A percentile compares a stretch with the other conserved stretches of the same genome.
Conservation (phyloP, 2,888 invertebrate species). For the Argyresthia albistria region DNA sequence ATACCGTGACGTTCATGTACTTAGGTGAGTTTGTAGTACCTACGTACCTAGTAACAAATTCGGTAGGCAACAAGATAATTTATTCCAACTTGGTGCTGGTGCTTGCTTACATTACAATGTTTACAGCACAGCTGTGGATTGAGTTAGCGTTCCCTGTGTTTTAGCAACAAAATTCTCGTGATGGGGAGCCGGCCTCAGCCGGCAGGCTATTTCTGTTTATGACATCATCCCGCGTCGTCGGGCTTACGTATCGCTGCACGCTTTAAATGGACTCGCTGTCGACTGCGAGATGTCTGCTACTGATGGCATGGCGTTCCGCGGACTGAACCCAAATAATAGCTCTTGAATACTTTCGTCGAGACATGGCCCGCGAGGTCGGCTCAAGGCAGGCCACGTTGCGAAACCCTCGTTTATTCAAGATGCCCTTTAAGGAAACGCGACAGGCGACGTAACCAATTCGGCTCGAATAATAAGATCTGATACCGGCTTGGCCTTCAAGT, state of each 20-base stretch:
- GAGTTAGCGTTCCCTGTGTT: conserved; percentile 31
- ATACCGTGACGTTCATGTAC: no score
- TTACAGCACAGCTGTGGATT: conserved; percentile 1
- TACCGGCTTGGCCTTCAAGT: background rate
- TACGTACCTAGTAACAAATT: no score
- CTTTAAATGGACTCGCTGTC: conserved; percentile 73
- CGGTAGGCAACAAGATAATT: no score
- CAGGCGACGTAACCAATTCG: conserved; percentile 37
- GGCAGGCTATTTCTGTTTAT: conserved; percentile 68
- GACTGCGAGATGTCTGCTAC: conserved; percentile 63
- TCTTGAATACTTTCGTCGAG: conserved; percentile 56
- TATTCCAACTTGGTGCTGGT: conserved; percentile 6
- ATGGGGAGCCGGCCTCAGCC: conserved; percentile 39
- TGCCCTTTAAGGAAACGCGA: conserved; percentile 58
- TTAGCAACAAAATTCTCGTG: conserved; percentile 50
- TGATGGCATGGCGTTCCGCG: conserved; percentile 68
- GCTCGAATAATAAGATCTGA: conserved; percentile 32
- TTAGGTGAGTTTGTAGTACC: no score
- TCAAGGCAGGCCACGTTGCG: conserved; percentile 48
- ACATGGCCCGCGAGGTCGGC: conserved; percentile 26
- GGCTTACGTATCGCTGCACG: conserved; percentile 72
- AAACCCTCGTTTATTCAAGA: conserved; percentile 60
- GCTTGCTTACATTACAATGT: conserved; percentile 35
- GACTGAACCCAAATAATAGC: conserved; percentile 64
- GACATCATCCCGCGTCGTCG: conserved; percentile 71